A percentile compares a stretch with the other conserved stretches of the same genome.
phyloP scores from a whole-genome alignment of 2,797 vertebrate species.

The Holocentrus rufus region DNA sequence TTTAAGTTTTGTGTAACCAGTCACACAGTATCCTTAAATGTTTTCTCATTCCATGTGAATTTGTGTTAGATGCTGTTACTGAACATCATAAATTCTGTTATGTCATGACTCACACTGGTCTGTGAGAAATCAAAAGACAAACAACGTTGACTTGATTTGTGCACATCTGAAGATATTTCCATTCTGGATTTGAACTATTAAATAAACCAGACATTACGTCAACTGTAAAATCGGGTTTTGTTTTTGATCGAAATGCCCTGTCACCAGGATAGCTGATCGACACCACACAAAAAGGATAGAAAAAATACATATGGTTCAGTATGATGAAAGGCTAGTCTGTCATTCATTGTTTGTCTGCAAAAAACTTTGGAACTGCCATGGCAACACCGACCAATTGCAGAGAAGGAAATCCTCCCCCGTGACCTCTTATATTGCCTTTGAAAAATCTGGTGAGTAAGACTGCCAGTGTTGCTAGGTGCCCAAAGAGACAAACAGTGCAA shows the following conservation, averaged over 20 bases:
- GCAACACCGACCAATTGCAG: constrained; percentile 63
- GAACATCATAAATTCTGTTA: constrained; percentile 15
- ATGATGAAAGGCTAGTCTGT: constrained; percentile 61
- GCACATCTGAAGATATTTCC: not conserved
- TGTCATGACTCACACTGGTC: constrained; percentile 30
- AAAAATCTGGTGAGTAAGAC: constrained; percentile 53
- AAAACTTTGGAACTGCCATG: constrained; percentile 41
- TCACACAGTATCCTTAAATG: too few relatives aligned
- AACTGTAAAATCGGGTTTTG: constrained; percentile 12
- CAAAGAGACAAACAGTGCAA: constrained; percentile 51
- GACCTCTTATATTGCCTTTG: constrained; percentile 66
- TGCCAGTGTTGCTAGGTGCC: constrained; percentile 68
- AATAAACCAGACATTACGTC: constrained; percentile 34
- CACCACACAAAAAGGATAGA: constrained; percentile 18
- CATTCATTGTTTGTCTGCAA: constrained; percentile 46
- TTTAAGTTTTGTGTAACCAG: constrained; percentile 30
- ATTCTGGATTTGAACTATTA: constrained; percentile 42
- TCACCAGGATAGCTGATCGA: constrained; percentile 5
- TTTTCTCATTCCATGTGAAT: not conserved
- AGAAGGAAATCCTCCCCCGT: constrained; percentile 67
- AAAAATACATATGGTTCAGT: constrained; percentile 15
- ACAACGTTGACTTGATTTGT: constrained; percentile 9
- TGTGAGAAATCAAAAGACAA: constrained; percentile 18
- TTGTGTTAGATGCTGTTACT: constrained; percentile 1
- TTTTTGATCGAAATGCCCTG: not conserved